Evolutionary conservation across 2,797 vertebrate genomes (phyloP).

Genomic region (Pseudomugil tenellus): DNA sequence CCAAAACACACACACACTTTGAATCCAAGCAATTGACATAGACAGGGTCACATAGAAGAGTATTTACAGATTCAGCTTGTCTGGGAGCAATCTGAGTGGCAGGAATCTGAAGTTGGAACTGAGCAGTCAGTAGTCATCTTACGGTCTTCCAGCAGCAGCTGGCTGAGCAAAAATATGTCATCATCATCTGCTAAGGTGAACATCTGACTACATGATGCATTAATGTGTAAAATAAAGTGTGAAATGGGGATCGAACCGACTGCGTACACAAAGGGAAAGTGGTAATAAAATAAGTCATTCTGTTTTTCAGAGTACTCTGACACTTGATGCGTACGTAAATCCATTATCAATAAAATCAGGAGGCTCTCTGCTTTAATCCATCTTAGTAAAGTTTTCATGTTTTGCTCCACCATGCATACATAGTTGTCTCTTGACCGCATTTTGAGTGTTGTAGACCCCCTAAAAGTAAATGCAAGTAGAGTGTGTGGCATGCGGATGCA

Average conservation of each 20-base stretch:
- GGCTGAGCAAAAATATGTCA: conserved; percentile 41
- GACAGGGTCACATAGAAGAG: neutral
- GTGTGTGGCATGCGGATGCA: conserved; percentile 21
- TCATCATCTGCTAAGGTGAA: conserved; percentile 21
- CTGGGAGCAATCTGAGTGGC: conserved; percentile 27
- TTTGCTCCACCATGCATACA: conserved; percentile 2
- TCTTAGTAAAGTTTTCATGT: neutral
- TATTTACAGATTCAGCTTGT: conserved; percentile 43
- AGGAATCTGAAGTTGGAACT: conserved; percentile 35
- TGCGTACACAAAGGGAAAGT: conserved; percentile 1
- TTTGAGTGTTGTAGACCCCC: conserved; percentile 12
- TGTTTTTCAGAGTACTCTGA: neutral
- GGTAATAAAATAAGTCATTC: neutral
- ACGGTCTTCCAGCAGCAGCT: conserved; percentile 16
- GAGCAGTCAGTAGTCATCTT: conserved; percentile 47
- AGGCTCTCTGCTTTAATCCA: neutral
- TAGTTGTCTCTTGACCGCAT: neutral
- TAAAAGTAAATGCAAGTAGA: conserved; percentile 15
- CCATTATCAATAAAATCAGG: neutral
- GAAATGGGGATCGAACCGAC: neutral
- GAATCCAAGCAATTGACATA: conserved; percentile 35
- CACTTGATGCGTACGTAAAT: neutral
- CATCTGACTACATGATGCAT: conserved; percentile 7
- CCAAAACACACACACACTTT: conserved; percentile 30
- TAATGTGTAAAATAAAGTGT: neutral